Percentiles rank a stretch among this genome's conserved stretches.
phyloP scores from a whole-genome alignment of 2,888 invertebrate species.

The Meloe dianella region DNA sequence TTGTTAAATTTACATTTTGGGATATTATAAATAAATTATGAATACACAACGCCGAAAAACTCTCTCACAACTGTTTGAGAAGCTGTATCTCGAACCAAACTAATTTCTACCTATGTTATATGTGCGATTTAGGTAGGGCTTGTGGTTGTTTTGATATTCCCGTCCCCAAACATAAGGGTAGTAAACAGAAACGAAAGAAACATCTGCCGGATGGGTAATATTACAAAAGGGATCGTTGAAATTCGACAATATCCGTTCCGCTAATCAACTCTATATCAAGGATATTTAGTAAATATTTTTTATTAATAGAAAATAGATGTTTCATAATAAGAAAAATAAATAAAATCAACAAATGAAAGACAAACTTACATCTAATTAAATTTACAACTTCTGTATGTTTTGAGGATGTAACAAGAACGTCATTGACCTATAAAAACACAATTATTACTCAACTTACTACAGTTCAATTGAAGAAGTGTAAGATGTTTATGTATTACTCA shows the following conservation, averaged over 20 bases:
- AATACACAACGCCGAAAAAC: too few relatives aligned
- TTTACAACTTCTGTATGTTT: slow-evolving; percentile 95
- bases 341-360: slow-evolving; percentile 2
- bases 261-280: background rate
- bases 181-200: slow-evolving; percentile 1
- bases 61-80: background rate
- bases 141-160: background rate
- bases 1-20: background rate
- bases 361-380: slow-evolving; percentile 86
- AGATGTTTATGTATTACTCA: background rate
- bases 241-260: slow-evolving; percentile 19
- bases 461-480: background rate
- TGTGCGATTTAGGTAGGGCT: background rate
- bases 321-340: slow-evolving; percentile 13
- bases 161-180: background rate
- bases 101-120: background rate
- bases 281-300: background rate
- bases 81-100: background rate
- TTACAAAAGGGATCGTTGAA: slow-evolving; percentile 20
- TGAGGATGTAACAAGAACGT: slow-evolving; percentile 85
- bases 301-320: background rate
- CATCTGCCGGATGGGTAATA: slow-evolving; percentile 18
- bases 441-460: slow-evolving; percentile 17
- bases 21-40: background rate
- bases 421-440: slow-evolving; percentile 77